Evolutionary conservation across 2,888 invertebrate genomes (phyloP).

Genomic region (Lamproptera curius): DNA sequence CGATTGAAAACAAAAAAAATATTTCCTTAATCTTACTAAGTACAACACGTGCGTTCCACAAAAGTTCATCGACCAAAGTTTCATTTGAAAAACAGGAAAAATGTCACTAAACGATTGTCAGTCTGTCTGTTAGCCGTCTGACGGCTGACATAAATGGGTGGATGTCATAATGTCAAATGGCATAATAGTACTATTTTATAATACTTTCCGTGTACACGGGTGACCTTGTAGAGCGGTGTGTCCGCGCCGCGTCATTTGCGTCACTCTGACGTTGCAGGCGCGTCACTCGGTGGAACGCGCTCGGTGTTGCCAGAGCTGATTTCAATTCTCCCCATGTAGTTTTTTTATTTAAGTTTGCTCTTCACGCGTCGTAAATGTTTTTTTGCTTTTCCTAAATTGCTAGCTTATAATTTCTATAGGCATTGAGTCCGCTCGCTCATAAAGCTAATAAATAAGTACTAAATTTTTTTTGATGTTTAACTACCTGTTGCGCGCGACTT

Average conservation of each 20-base stretch:
- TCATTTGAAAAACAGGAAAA: no score
- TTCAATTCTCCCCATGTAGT: not conserved
- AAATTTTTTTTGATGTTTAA: not conserved
- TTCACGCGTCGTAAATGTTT: no score
- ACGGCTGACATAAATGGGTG: conserved; percentile 10
- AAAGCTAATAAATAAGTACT: not conserved
- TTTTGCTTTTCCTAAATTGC: no score
- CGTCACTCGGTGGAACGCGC: conserved; percentile 17
- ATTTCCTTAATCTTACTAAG: no score
- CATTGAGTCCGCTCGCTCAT: not conserved
- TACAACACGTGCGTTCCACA: no score
- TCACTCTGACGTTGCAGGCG: conserved; percentile 28
- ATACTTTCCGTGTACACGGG: conserved; percentile 38
- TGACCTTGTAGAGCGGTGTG: conserved; percentile 43
- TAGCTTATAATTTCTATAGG: not conserved
- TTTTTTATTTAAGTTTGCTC: no score
- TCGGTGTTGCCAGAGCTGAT: conserved; percentile 1
- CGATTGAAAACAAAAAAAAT: no score
- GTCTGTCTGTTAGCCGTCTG: no score
- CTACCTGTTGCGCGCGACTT: no score
- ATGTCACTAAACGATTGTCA: no score
- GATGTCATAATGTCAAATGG: conserved; percentile 38
- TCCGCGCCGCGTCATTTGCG: conserved; percentile 31
- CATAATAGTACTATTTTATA: conserved; percentile 45
- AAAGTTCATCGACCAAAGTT: no score